Evolutionary conservation across 2,797 vertebrate species (phyloP).

Genomic region (Microcaecilia unicolor): DNA sequence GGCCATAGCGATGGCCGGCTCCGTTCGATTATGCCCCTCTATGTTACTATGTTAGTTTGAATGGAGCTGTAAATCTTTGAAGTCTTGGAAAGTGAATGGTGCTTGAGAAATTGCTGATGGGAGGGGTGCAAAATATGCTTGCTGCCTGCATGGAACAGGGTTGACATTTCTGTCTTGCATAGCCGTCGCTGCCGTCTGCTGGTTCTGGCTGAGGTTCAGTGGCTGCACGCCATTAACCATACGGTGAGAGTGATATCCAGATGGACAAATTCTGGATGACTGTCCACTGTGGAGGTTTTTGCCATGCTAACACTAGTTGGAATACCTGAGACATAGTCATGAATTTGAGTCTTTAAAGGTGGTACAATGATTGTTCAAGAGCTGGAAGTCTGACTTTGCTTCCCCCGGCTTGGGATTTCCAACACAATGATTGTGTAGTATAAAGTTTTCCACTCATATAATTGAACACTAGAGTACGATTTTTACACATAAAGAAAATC

Average conservation of each 20-base stretch:
- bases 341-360: slow-evolving; percentile 75
- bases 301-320: slow-evolving; percentile 57
- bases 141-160: slow-evolving; percentile 67
- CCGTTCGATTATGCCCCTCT: no score
- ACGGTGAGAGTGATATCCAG: slow-evolving; percentile 66
- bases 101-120: slow-evolving; percentile 71
- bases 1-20: no score
- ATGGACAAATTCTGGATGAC: slow-evolving; percentile 60
- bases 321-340: slow-evolving; percentile 78
- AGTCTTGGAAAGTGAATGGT: slow-evolving; percentile 82
- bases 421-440: no score
- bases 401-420: slow-evolving; percentile 24
- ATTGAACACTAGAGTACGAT: no score
- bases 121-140: slow-evolving; percentile 75
- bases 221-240: slow-evolving; percentile 74
- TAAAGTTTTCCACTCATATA: no score
- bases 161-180: slow-evolving; percentile 72
- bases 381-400: slow-evolving; percentile 54
- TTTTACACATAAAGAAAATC: no score
- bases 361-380: slow-evolving; percentile 80
- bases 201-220: slow-evolving; percentile 92
- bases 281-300: slow-evolving; percentile 70
- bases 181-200: slow-evolving; percentile 68
- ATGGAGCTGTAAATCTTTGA: no score
- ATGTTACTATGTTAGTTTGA: no score